Evolutionary conservation across 2,888 invertebrate species (phyloP), one percentile per base, ranked within the genome.

Genomic region (Lochmaea crataegi): DNA sequence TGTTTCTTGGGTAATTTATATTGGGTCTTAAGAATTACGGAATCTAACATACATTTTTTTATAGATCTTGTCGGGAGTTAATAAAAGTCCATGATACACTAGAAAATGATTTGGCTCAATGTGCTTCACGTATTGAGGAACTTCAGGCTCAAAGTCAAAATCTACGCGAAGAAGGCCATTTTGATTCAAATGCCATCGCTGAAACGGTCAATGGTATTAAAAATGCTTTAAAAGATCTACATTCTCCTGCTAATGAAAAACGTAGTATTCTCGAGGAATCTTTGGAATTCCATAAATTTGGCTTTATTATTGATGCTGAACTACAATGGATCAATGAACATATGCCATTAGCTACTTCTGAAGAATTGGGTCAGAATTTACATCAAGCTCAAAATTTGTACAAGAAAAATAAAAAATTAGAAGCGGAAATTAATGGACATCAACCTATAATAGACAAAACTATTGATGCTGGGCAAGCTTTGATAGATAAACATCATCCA

Each of bases 281-380:
- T 14, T 87, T 95, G 12, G 91, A 93, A 72, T 93, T 94, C 84
- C 97, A 98, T 87, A 96, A 98, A 85, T 97, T 98, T 86, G 93
- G 94, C 2, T 97, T 98, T 82, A 97, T 98, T 83, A 90, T 98
- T 63, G 94, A 96, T 64, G 93, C 94, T 1, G 98, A 99, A 85
- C 89, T 96, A 81, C 96, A 96, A 84, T 99, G 99, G 99, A 94
- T 99, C 77, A 92, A 93, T 53, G 98, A 98, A 86, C 95, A 97
- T 75, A 86, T 93, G 78, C 94, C 95, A 0, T 90, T 93, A 0
- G 97, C 96, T 0, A 89, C 92, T 0, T 94, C 95, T 0, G 91
- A 91, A 14, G 90, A 90, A 41, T 88, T 94, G 32, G 96, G 97
- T 0, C 92, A 93, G 68, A 97, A 95, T 86, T 88, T 99, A 56